Base-by-base conservation (phyloP, 53 echinoderm and acorn worm species). In the Echinometra lucunter region DNA sequence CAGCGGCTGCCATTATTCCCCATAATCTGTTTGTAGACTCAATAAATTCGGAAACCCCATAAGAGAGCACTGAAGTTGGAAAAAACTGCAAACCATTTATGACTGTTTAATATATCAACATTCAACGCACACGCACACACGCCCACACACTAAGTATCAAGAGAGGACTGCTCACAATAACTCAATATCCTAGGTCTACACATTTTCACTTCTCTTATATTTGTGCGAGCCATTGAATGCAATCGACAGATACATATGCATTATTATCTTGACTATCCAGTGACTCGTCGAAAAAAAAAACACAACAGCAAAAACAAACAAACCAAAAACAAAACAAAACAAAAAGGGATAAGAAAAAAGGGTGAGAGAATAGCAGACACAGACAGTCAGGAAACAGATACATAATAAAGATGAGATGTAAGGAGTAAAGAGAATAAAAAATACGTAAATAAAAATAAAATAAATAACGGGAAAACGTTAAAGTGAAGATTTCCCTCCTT, bases 181-280 rank as follows among this genome's bases (percentile, higher is more conserved):
- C 69, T 69, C 69, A 69, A 30, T 69, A 32, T 69, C 8, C 69
- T 78, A 78, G 16, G 38, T 38, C 78, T 78, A 78, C 78, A 78
- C 17, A 78, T 78, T 78, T 40, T 21, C 78, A 19, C 78, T 40
- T 78, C 78, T 40, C 40, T 21, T 78, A 44, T n/a, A 35, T 27
- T 49, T 85, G 85, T 85, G 47, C 85, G 85, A 85, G 49, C 47
- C 85, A 85, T 85, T 85, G 85, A 47, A 45, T 85, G 45, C 85
- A 47, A 78, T 32, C 49, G 49, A 49, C 85, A n/a, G 44, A 7
- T 85, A 80, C 80, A 80, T 42, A 69, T 78, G 40, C 16, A 40
- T 78, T 10, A 78, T 78, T 9, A 40, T 78, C 78, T 38, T 38
- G 78, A 18, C 17, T 49, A 47, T 85, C 47, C 85, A 85, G 49